These are phyloP conservation scores for Caenorhabditis sp. DNA, from an alignment of 2,888 invertebrate genomes.

Conservation along the genomic window DNA sequence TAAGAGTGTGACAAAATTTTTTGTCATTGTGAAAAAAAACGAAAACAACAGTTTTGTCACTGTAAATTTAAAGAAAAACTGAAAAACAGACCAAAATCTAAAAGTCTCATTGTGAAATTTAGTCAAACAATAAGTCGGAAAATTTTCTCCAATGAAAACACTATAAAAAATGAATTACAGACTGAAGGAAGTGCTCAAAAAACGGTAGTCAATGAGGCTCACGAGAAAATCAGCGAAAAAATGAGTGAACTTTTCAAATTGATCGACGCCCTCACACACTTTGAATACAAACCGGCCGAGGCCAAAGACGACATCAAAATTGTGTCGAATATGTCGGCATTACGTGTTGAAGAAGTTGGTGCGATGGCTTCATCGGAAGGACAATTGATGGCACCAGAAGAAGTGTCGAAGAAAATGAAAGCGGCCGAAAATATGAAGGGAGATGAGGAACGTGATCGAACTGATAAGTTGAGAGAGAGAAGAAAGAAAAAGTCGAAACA, in stretches of 20 bases:
- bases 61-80: too few species aligned
- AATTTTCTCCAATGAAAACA: too few species aligned
- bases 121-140: too few species aligned
- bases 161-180: too few species aligned
- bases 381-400: slow-evolving; percentile 65
- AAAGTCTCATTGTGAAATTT: too few species aligned
- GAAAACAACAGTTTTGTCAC: too few species aligned
- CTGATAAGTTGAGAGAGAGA: slow-evolving; percentile 88
- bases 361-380: slow-evolving; percentile 77
- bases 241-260: slow-evolving; percentile 84
- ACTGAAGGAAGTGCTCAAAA: slow-evolving; percentile 7
- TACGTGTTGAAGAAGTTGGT: slow-evolving; percentile 93
- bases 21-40: too few species aligned
- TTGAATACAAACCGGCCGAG: slow-evolving; percentile 84
- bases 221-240: slow-evolving; percentile 80
- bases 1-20: too few species aligned
- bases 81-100: too few species aligned
- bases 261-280: slow-evolving; percentile 90
- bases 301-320: slow-evolving; percentile 83
- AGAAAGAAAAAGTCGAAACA: slow-evolving; percentile 86
- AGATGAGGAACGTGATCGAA: slow-evolving; percentile 82
- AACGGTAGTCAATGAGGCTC: slow-evolving; percentile 77
- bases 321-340: slow-evolving; percentile 87
- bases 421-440: slow-evolving; percentile 67
- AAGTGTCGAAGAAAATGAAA: slow-evolving; percentile 62